Evolutionary conservation across 2,888 invertebrate genomes (phyloP), one percentile per base, ranked within the genome.

Genomic region (Ferrisia virgata): DNA sequence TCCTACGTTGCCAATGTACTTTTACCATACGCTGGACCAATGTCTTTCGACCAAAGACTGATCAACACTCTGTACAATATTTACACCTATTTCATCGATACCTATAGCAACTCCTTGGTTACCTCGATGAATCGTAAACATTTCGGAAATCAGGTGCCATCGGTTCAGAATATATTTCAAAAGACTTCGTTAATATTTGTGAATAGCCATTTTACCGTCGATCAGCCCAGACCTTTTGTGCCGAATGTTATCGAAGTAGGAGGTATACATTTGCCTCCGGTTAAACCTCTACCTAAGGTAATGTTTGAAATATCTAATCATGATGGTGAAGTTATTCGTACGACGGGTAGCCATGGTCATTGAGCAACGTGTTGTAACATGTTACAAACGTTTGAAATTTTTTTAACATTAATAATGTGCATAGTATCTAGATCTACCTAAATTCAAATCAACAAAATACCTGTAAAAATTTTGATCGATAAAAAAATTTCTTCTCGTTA

Each of bases 31-130:
- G 82, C 86, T 5, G 85, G 85, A 22, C 82, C 85, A 5, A 86
- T 91, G 90, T 86, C 86, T 47, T 90, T 91, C 33, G 69, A 86
- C 0, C 87, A 89, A 33, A 88, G 91, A 40, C 40, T 91, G 0
- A 87, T 88, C 53, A 93, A 92, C 86, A 87, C 88, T 85, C 43
- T 90, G 3, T 89, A 89, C 22, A 82, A 87, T 1, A 6, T 88
- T 25, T 90, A 89, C 86, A 28, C 84, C 4, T 84, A 85, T n/a
- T 5, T 64, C 28, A 43, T 81, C 13, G 79, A 84, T 76, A 64
- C 64, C 58, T 86, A 85, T 53, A 64, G 8, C 15, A 85, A 85
- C 22, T 40, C 40, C 3, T 43, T 53, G 18, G 80, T 85, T 40
- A 85, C 85, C 3, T 64, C 11, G 1, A 58, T 85, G 39, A 85